Evolutionary conservation across 2,797 vertebrate genomes (phyloP).

Genomic region (Sus cebifrons): DNA sequence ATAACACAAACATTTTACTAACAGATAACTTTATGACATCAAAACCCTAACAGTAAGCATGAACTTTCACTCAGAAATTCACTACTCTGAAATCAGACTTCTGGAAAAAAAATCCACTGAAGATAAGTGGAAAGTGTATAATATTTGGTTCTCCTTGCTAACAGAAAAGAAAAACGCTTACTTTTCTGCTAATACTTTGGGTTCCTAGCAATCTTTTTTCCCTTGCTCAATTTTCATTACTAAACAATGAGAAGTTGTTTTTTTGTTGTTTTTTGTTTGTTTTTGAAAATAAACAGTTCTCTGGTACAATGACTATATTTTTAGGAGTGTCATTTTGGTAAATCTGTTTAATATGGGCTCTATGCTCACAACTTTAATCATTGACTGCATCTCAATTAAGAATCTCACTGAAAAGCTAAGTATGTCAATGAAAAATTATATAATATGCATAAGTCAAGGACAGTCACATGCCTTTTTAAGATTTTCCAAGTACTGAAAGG

Average conservation of each 20-base stretch:
- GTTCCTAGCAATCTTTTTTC: background rate
- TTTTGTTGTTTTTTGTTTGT: conserved; percentile 56
- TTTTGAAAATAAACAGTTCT: conserved; percentile 45
- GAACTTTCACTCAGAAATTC: conserved; percentile 38
- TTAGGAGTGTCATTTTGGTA: conserved; percentile 31
- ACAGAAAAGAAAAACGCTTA: background rate
- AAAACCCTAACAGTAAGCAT: background rate
- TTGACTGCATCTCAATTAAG: conserved; percentile 59
- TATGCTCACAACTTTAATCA: conserved; percentile 50
- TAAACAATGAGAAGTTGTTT: background rate
- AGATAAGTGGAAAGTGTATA: background rate
- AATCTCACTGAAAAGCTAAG: conserved; percentile 69
- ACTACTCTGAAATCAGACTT: conserved; percentile 71
- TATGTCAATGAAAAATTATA: conserved; percentile 28
- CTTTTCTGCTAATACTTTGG: background rate
- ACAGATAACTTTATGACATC: background rate
- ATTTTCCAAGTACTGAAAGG: conserved; percentile 52
- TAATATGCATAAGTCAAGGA: background rate
- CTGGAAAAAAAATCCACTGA: conserved; percentile 59
- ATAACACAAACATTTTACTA: background rate
- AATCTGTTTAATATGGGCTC: conserved; percentile 41
- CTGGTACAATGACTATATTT: conserved; percentile 37
- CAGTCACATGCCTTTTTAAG: conserved; percentile 35
- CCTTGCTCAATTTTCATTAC: conserved; percentile 62
- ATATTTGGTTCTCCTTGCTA: background rate